Conservation (phyloP, 2,113 vertebrate species). For the Dermatemys mawii region DNA sequence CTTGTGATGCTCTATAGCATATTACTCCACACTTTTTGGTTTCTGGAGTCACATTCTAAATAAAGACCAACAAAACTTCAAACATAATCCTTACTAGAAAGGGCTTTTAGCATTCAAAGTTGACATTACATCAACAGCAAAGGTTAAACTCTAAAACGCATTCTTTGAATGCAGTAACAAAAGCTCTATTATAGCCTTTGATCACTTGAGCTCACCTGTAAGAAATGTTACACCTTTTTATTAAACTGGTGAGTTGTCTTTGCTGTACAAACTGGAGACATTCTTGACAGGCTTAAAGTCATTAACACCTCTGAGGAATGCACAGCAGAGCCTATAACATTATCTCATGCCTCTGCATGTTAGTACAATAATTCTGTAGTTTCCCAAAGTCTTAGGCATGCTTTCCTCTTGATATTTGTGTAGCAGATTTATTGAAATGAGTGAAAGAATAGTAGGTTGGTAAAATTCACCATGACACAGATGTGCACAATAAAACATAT, state of each 20-base stretch:
- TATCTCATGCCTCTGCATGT: conserved; percentile 35
- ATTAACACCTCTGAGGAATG: conserved; percentile 71
- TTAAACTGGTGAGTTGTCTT: conserved; percentile 75
- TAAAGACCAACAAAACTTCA: conserved; percentile 47
- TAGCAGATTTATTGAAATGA: conserved; percentile 60
- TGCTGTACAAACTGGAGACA: conserved; percentile 75
- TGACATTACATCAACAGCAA: conserved; percentile 83
- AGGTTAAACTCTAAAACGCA: conserved; percentile 77
- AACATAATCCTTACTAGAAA: conserved; percentile 63
- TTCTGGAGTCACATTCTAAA: conserved; percentile 44
- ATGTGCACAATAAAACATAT: conserved; percentile 42
- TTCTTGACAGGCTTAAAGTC: conserved; percentile 79
- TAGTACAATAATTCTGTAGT: neutral
- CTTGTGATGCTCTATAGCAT: conserved; percentile 1
- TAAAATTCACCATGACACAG: conserved; percentile 25
- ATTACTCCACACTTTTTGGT: conserved; percentile 51
- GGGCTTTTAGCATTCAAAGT: conserved; percentile 76
- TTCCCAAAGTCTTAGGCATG: neutral
- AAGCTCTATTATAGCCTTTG: conserved; percentile 81
- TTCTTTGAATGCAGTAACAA: conserved; percentile 80
- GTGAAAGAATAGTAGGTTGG: conserved; percentile 21
- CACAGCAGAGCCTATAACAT: conserved; percentile 22
- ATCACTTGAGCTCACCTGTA: conserved; percentile 79
- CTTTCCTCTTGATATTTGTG: conserved; percentile 19
- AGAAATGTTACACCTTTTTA: conserved; percentile 83